phyloP scores from a whole-genome alignment of 2,797 vertebrate species.

The Ctenopoma multispine region DNA sequence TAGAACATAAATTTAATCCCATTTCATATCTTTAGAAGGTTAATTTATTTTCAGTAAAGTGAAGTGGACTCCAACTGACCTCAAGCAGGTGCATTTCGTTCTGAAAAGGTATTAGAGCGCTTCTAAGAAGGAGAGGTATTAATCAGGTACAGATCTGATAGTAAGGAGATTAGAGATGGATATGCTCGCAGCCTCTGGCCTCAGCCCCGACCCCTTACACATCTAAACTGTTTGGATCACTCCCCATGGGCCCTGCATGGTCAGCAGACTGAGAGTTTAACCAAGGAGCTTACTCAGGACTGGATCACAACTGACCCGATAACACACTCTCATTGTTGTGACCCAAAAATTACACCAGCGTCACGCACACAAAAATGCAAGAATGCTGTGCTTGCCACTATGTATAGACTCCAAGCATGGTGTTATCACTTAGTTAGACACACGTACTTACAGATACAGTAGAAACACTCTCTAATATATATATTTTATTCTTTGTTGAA shows the following conservation, averaged over 20 bases:
- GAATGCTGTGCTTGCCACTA: slow-evolving; percentile 17
- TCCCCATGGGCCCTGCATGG: slow-evolving; percentile 71
- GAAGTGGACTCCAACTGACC: slow-evolving; percentile 57
- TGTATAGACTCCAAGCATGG: neutral
- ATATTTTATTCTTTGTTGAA: neutral
- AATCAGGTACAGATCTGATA: slow-evolving; percentile 83
- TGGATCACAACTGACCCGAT: slow-evolving; percentile 82
- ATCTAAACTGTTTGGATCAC: slow-evolving; percentile 75
- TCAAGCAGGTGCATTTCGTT: slow-evolving; percentile 61
- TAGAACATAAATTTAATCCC: slow-evolving; percentile 25
- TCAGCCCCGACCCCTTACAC: slow-evolving; percentile 65
- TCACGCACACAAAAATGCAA: slow-evolving; percentile 15
- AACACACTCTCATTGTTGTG: slow-evolving; percentile 77
- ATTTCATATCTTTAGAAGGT: slow-evolving; percentile 26
- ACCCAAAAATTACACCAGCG: slow-evolving; percentile 67
- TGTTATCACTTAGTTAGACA: neutral
- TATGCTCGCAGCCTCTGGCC: slow-evolving; percentile 72
- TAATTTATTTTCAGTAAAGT: slow-evolving; percentile 37
- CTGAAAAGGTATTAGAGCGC: slow-evolving; percentile 73
- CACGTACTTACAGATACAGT: neutral
- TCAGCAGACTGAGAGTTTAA: slow-evolving; percentile 85
- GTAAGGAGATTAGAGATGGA: slow-evolving; percentile 86
- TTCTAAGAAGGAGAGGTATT: slow-evolving; percentile 78
- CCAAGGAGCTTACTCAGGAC: slow-evolving; percentile 82
- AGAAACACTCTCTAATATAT: neutral